phyloP scores from a whole-genome alignment of 2,888 invertebrate species.

The Octonoba sinensis region DNA sequence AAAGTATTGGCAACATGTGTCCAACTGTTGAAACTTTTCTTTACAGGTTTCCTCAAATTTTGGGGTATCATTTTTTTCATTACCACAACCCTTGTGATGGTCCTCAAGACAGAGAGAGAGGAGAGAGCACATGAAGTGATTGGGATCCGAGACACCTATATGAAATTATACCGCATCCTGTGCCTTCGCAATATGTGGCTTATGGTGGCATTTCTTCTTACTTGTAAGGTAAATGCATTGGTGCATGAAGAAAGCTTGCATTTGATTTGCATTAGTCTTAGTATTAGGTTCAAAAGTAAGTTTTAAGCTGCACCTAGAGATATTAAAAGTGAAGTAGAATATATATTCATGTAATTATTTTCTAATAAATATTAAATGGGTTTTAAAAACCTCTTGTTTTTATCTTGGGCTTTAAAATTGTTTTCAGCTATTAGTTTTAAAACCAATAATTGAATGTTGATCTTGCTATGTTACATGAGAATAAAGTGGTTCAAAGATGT shows the following conservation, averaged over 20 bases:
- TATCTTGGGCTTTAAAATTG: too few relatives aligned
- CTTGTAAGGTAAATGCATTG: constrained; percentile 81
- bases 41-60: constrained; percentile 87
- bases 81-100: constrained; percentile 88
- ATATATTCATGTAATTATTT: too few relatives aligned
- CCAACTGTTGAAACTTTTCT: not conserved
- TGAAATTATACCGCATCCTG: constrained; percentile 84
- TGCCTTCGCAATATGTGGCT: constrained; percentile 85
- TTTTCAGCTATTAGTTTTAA: too few relatives aligned
- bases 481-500: too few relatives aligned
- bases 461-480: too few relatives aligned
- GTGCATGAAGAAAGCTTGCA: not conserved
- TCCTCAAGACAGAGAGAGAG: constrained; percentile 79
- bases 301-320: too few relatives aligned
- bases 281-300: not conserved
- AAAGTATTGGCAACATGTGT: too few relatives aligned
- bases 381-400: too few relatives aligned
- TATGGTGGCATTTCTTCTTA: constrained; percentile 85
- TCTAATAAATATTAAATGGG: too few relatives aligned
- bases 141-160: constrained; percentile 81
- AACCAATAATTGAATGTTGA: too few relatives aligned
- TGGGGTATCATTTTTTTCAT: constrained; percentile 94
- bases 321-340: too few relatives aligned
- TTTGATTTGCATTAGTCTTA: not conserved
- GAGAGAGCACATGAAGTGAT: constrained; percentile 74